phyloP scores from a whole-genome alignment of 2,888 invertebrate genomes.

The Lithophane leautieri region DNA sequence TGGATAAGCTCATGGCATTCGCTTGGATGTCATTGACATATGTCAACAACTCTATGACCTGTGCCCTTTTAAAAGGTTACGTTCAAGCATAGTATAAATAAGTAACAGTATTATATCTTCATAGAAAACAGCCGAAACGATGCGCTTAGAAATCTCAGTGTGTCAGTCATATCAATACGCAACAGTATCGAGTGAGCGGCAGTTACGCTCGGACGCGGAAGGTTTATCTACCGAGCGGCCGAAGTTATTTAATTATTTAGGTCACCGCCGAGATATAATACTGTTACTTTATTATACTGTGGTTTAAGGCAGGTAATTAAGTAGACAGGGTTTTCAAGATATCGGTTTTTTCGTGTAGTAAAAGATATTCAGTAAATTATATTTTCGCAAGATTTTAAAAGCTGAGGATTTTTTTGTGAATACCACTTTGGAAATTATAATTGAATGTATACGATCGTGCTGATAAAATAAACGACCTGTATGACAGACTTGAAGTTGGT shows the following conservation, averaged over 20 bases:
- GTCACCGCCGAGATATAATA: too few relatives aligned
- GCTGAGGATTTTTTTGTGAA: not conserved
- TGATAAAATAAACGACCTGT: not conserved
- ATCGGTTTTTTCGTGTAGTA: slow-evolving; percentile 23
- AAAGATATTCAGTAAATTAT: slow-evolving; percentile 7
- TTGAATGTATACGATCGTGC: too few relatives aligned
- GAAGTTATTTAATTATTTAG: too few relatives aligned
- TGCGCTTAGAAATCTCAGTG: too few relatives aligned
- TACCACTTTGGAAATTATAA: too few relatives aligned
- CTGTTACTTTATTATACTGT: too few relatives aligned
- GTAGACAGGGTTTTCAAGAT: slow-evolving; percentile 20
- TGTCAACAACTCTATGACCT: slow-evolving; percentile 47
- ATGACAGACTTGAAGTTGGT: not conserved
- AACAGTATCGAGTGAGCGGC: too few relatives aligned
- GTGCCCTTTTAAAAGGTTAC: slow-evolving; percentile 57
- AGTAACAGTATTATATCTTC: too few relatives aligned
- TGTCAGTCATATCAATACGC: too few relatives aligned
- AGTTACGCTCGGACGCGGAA: too few relatives aligned
- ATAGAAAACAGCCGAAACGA: too few relatives aligned
- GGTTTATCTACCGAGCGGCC: too few relatives aligned
- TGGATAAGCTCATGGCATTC: slow-evolving; percentile 49
- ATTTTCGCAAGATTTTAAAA: not conserved
- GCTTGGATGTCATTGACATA: slow-evolving; percentile 46
- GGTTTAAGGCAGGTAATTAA: slow-evolving; percentile 39
- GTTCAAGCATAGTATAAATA: not conserved